Percentiles rank a stretch among this genome's conserved stretches.
Evolutionary conservation across 1,140 invertebrate species (phyloP).

Genomic region (Bradynema listronoti): DNA sequence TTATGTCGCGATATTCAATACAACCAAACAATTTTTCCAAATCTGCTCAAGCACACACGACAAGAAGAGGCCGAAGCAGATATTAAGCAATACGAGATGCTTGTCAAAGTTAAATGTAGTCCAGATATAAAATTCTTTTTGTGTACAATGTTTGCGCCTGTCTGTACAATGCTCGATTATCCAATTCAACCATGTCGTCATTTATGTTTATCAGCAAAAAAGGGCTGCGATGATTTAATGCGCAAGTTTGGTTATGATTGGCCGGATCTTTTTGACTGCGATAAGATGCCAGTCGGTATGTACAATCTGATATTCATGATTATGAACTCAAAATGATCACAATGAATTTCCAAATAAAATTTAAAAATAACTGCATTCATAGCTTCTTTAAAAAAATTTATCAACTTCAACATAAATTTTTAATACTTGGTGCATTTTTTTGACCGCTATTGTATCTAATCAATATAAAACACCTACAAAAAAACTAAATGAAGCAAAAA

Average conservation of each 20-base stretch:
- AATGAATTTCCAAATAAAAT: no score
- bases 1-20: conserved; percentile 85
- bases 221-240: conserved; percentile 84
- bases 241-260: conserved; percentile 83
- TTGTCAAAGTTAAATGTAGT: conserved; percentile 92
- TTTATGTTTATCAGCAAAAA: conserved; percentile 76
- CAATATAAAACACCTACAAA: no score
- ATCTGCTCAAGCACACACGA: conserved; percentile 80
- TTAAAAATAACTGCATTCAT: no score
- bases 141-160: conserved; percentile 87
- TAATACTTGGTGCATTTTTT: no score
- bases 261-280: conserved; percentile 86
- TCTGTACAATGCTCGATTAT: conserved; percentile 82
- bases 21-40: conserved; percentile 92
- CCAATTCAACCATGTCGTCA: conserved; percentile 82
- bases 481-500: no score
- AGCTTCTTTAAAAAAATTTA: no score
- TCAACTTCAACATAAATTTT: no score
- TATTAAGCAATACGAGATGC: conserved; percentile 82
- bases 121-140: conserved; percentile 86
- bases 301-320: no score
- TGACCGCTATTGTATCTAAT: no score
- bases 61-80: conserved; percentile 90
- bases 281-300: conserved; percentile 71
- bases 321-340: no score